Percentiles rank a stretch among this genome's conserved stretches.
Evolutionary conservation across 2,113 vertebrate species (phyloP).

Genomic region (Microtus ochrogaster): DNA sequence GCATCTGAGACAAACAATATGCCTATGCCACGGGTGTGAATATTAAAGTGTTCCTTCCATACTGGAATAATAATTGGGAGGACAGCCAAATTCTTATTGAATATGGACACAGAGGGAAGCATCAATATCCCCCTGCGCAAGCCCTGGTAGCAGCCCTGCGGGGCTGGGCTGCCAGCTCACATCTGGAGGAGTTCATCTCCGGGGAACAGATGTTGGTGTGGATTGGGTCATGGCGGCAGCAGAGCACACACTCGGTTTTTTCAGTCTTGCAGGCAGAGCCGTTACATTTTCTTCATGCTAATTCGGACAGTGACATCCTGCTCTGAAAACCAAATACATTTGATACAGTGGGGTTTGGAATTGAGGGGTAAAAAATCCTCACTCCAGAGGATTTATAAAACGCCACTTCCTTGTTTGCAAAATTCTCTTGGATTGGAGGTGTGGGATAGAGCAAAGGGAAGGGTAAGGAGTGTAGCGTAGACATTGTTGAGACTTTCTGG

Average conservation of each 20-base stretch:
- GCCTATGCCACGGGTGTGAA: neutral
- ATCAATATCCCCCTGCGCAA: constrained; percentile 59
- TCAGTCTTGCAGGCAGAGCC: constrained; percentile 69
- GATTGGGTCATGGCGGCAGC: constrained; percentile 81
- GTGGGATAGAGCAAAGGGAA: neutral
- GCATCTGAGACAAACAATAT: neutral
- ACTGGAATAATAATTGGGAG: constrained; percentile 59
- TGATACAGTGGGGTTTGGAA: constrained; percentile 50
- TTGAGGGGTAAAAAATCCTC: constrained; percentile 55
- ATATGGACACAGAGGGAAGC: constrained; percentile 55
- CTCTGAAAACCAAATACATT: constrained; percentile 69
- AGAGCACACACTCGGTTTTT: constrained; percentile 70
- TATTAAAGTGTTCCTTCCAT: constrained; percentile 58
- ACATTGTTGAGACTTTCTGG: constrained; percentile 73
- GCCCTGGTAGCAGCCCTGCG: constrained; percentile 64
- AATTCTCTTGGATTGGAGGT: neutral
- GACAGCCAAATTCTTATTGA: constrained; percentile 65
- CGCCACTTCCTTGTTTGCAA: neutral
- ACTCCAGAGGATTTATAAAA: neutral
- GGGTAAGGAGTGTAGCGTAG: neutral
- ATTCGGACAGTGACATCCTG: constrained; percentile 78
- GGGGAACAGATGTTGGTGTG: constrained; percentile 82
- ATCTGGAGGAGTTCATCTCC: constrained; percentile 79
- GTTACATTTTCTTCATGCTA: constrained; percentile 80
- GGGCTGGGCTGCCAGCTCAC: constrained; percentile 64